phyloP scores from a whole-genome alignment of 2,113 vertebrate genomes.

The Cyphomyrus plagiostoma region DNA sequence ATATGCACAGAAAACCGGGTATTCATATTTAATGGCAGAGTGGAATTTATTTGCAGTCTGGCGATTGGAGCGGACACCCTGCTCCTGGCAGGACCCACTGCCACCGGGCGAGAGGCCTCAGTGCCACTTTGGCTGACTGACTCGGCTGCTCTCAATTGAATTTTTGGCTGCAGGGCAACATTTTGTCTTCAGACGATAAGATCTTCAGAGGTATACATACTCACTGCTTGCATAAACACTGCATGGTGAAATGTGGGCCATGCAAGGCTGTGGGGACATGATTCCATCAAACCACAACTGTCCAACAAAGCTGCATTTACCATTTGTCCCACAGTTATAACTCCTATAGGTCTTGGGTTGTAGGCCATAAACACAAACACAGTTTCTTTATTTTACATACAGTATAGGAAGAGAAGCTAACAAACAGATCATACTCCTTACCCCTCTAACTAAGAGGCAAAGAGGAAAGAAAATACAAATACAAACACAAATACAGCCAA shows the following conservation, averaged over 20 bases:
- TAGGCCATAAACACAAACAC: neutral
- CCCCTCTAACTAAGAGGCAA: neutral
- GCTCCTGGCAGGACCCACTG: neutral
- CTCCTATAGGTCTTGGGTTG: neutral
- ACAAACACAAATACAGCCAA: neutral
- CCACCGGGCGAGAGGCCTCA: neutral
- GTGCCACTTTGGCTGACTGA: neutral
- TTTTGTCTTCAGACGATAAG: neutral
- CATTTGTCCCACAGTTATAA: neutral
- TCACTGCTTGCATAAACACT: neutral
- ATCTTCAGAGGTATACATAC: neutral
- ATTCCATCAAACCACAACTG: neutral
- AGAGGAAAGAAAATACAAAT: neutral
- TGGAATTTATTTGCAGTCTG: neutral
- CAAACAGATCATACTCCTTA: neutral
- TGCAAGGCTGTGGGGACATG: neutral
- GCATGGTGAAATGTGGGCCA: neutral
- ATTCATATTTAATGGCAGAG: slow-evolving; percentile 7
- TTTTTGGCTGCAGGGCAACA: slow-evolving; percentile 11
- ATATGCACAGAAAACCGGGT: neutral
- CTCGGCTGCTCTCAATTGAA: neutral
- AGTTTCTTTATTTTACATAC: neutral
- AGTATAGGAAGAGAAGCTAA: neutral
- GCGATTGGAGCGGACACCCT: neutral
- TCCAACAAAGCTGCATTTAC: neutral